Evolutionary conservation across 92 coral and sea anemone genomes (phyloP), one percentile per base, ranked within the genome.

Genomic region (Bergia puertoricense): DNA sequence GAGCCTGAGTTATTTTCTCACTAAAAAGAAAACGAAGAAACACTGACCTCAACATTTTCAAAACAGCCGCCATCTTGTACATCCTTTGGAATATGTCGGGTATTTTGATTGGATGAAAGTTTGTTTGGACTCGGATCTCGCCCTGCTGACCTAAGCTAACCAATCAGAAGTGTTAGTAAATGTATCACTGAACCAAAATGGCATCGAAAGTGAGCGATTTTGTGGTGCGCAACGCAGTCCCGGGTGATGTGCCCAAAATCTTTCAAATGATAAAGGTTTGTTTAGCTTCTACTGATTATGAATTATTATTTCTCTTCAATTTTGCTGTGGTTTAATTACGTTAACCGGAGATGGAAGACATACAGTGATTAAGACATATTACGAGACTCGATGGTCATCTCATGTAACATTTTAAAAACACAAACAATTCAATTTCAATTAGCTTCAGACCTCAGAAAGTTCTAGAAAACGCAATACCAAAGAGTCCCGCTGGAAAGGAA

Each of bases 231-330:
- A 73, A 73, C 7, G 77, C 77, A 30, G 77, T 73, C 43, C 41
- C 43, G 5, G 77, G 77, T 2, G 77, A 73, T 37, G n/a, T 73
- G 20, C 77, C 77, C 3, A 73, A 16, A 73, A 37, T 73, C 44
- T 38, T 36, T 73, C 77, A 73, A 73, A 8, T 73, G 77, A 37
- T 73, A 10, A 73, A 73, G 77, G 77, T 73, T 73, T 73, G 77
- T 62, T 1, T 22, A 62, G 30, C 8, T 22, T 62, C 8, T 16
- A 62, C 23, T 18, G 69, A 22, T 62, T 16, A 62, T 62, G 30
- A 54, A 57, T 57, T 57, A 18, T 57, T 14, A 14, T 14, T 57
- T 57, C 67, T 57, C 67, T 57, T 57, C n/a, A 57, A 7, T 57
- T 57, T 57, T 2, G 8, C 4, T 57, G 22, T 57, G 67, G 15